Evolutionary conservation across 2,113 vertebrate species (phyloP), one percentile per base, ranked within the genome.

Genomic region (Phaetusa simplex): DNA sequence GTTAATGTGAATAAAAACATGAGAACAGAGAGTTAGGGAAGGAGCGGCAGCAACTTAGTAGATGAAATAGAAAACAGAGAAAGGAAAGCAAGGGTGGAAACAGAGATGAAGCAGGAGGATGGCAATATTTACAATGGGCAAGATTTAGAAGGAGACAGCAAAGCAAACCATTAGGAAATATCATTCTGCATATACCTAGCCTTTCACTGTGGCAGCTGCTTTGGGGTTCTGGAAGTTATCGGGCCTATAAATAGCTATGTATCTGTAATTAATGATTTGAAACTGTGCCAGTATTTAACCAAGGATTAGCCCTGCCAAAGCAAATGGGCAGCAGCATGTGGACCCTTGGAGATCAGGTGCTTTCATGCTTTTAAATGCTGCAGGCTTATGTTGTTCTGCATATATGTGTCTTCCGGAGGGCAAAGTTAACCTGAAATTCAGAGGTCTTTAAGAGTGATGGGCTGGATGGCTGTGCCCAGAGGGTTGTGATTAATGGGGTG

Each of bases 201-300:
- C 29, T 82, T 95, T 64, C 17, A 67, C 29, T 6, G 6, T 64
- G 9, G 50, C 53, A 71, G 26, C 40, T 40, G 53, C 45, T 65
- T 50, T 22, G 16, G 49, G 52, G 52, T n/a, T 86, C 78, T 89
- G 82, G 66, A 80, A 85, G 42, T 53, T 85, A 29, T 83, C 65
- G 74, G 18, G 38, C 23, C 45, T 88, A 43, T 85, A 72, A 90
- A 56, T 79, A 86, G 10, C 11, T 72, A n/a, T 40, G 8, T 65
- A 72, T 80, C 66, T 86, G 23, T 79, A 87, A 88, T 82, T 87
- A 90, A 76, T 53, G 14, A 58, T 77, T 80, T 85, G 62, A 91
- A 86, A 14, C 22, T 53, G 34, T 91, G 90, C 74, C 90, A 80
- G 4, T 69, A 82, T 76, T 93, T 80, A 91, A 76, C n/a, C 30